Evolutionary conservation across 2,888 invertebrate genomes (phyloP).

Genomic region (Thecophora atra): DNA sequence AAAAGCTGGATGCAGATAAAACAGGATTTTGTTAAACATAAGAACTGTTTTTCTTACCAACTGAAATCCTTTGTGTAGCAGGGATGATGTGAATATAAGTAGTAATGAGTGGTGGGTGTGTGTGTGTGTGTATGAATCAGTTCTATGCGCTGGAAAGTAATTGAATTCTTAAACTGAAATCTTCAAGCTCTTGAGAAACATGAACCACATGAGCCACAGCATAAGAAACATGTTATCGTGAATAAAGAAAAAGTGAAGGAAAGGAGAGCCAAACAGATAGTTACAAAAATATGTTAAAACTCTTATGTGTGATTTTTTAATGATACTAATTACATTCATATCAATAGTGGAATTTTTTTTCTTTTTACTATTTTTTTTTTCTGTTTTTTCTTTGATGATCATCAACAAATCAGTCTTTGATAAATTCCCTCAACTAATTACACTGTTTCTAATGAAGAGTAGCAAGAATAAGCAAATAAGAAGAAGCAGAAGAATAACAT

Average conservation of each 20-base stretch:
- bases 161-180: not conserved
- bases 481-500: too few relatives aligned
- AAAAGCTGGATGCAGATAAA: not conserved
- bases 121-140: not conserved
- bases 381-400: not conserved
- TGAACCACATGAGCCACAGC: not conserved
- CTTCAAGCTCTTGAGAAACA: not conserved
- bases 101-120: not conserved
- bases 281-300: too few relatives aligned
- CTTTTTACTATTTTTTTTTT: not conserved
- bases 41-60: constrained; percentile 14
- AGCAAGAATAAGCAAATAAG: too few relatives aligned
- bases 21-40: constrained; percentile 9
- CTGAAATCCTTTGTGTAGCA: not conserved
- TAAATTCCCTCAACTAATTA: not conserved
- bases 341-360: not conserved
- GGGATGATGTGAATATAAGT: too few relatives aligned
- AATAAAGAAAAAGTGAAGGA: too few relatives aligned
- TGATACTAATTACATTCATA: not conserved
- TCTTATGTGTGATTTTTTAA: not conserved
- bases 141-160: not conserved
- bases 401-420: not conserved
- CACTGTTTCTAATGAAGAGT: not conserved
- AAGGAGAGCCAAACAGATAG: too few relatives aligned
- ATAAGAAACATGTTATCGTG: too few relatives aligned